Base-by-base conservation (phyloP, 2,797 vertebrate species). In the Pipistrellus pygmaeus region DNA sequence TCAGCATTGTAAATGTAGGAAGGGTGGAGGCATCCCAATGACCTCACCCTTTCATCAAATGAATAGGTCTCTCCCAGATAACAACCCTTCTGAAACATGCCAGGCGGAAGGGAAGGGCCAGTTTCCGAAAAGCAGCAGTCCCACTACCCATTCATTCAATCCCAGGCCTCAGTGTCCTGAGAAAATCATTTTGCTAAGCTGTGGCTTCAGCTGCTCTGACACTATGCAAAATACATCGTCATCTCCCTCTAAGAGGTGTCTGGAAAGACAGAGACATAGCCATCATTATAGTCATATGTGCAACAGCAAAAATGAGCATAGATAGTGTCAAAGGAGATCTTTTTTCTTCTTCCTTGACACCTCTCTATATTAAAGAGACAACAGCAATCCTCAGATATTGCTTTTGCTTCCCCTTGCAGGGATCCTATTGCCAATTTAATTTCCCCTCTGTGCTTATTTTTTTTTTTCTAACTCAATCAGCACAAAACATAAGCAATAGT, bases 1-100 rank as follows among this genome's bases (percentile, higher is more conserved):
- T 88, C 93, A 96, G 95, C 85, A 97, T 96, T 97, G 95, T 97
- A 94, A 91, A n/a, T 6, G 12, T 66, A 93, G 97, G 96, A 97
- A 97, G 97, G 96, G 96, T 81, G 95, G 95, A 23, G 93, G 23
- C 83, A 82, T 86, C 66, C 62, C 64, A 66, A 21, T 96, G 96
- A 97, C 53, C 35, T 97, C 96, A 97, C 27, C 48, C 82, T 96
- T 96, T 94, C 82, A 81, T 64, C 3, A 6, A 78, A 95, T 96
- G 96, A 97, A 93, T 97, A 95, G 64, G 77, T 90, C 86, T 90
- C 76, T 82, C 75, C 81, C 78, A 94, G 95, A 97, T 95, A 96
- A 97, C 82, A 88, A n/a, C 84, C 85, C 62, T 60, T 81, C 88
- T 94, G 90, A 96, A 95, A 94, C 73, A 78, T 38, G 86, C 84